phyloP scores from a whole-genome alignment of 2,113 vertebrate species.

The Strigops habroptila region DNA sequence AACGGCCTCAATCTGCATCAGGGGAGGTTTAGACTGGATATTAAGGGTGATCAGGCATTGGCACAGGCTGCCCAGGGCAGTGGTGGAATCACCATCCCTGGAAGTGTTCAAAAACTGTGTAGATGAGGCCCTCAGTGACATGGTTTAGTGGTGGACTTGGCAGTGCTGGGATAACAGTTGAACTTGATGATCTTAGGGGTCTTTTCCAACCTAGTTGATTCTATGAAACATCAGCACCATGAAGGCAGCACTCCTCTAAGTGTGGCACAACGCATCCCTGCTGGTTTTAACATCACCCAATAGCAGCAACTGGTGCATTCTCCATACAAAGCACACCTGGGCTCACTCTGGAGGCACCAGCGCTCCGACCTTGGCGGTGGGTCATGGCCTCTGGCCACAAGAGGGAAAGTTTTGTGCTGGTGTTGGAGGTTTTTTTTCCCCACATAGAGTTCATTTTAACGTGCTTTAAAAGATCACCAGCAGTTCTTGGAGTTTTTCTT shows the following conservation, averaged over 20 bases:
- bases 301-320: neutral
- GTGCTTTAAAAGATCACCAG: neutral
- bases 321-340: neutral
- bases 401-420: neutral
- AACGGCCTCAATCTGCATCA: neutral
- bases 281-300: neutral
- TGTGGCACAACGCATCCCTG: neutral
- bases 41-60: neutral
- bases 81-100: neutral
- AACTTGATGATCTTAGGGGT: neutral
- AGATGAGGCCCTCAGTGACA: neutral
- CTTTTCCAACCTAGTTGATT: neutral
- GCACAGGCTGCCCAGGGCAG: neutral
- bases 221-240: neutral
- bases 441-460: neutral
- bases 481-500: neutral
- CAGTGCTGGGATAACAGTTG: neutral
- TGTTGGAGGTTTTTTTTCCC: fast-evolving
- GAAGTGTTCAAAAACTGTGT: neutral
- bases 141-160: neutral
- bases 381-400: fast-evolving
- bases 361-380: neutral
- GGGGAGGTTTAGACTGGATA: neutral
- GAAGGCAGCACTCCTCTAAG: neutral
- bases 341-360: neutral